Evolutionary conservation across 2,888 invertebrate species (phyloP), one percentile per base, ranked within the genome.

Genomic region (Nomada flava): DNA sequence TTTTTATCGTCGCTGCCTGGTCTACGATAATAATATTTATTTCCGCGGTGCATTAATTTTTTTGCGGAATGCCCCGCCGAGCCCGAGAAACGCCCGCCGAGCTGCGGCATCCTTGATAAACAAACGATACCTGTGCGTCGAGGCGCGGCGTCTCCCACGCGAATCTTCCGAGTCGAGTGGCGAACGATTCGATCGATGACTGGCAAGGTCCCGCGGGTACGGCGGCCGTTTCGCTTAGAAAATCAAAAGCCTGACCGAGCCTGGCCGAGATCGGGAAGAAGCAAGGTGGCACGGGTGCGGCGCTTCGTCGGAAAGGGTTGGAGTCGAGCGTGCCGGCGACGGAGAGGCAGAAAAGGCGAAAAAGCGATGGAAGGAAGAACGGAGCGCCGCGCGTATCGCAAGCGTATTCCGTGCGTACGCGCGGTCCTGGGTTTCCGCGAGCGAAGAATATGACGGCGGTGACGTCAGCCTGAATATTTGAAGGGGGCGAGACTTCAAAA

Each of bases 401-500:
- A 26, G 79, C 73, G 83, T 85, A 83, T 82, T 36, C 36, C 36
- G 36, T 5, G 69, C 82, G 86, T 84, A 84, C 86, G 85, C 84
- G 90, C 89, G 53, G 15, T 90, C 87, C 89, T 90, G 89, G 88
- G 89, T 86, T 91, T 91, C 90, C 89, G 89, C 87, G 84, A 85
- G 90, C 87, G 91, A 88, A 90, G 91, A 92, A 92, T 92, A 92
- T 92, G 92, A 92, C 91, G 92, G 92, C 90, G 93, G 92, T 93
- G 93, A 93, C 93, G 93, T 93, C 91, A 92, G 91, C 89, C 86
- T 93, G 92, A 93, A 93, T 93, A 93, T 93, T 93, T 93, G 89
- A 93, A 92, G 92, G 92, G 92, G 91, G 91, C 91, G 91, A 92
- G 91, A 93, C 93, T 92, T 93, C 92, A 93, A 93, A 93, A 92